Percentiles rank a stretch among this genome's conserved stretches.
phyloP scores from a whole-genome alignment of 64 coral and sea anemone genomes.

The Cladopsammia gracilis region DNA sequence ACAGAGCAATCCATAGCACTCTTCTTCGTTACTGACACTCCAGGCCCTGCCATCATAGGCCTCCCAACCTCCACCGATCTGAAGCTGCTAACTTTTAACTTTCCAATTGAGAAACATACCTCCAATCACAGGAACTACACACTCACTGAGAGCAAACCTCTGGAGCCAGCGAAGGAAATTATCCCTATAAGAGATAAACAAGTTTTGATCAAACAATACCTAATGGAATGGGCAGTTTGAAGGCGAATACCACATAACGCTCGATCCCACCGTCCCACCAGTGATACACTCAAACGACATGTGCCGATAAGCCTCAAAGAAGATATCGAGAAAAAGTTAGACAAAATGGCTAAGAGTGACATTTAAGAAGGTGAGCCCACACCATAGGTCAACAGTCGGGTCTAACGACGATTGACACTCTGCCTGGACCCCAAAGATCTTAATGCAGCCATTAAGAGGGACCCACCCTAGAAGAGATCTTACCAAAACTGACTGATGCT shows the following conservation, averaged over 20 bases:
- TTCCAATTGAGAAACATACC: constrained; percentile 6
- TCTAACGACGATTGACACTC: constrained; percentile 36
- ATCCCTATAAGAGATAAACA: not conserved
- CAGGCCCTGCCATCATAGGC: constrained; percentile 19
- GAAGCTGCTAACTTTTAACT: constrained; percentile 39
- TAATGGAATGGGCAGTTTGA: constrained; percentile 50
- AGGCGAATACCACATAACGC: constrained; percentile 54
- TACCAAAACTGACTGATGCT: too few species aligned
- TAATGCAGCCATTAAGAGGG: constrained; percentile 51
- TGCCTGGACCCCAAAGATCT: constrained; percentile 69
- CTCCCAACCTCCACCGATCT: constrained; percentile 14
- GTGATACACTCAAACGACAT: constrained; percentile 19
- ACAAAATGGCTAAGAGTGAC: constrained; percentile 29
- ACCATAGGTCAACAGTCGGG: constrained; percentile 49
- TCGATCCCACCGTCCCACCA: constrained; percentile 37
- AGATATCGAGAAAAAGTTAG: constrained; percentile 28
- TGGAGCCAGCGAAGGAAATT: not conserved
- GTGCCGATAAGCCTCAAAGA: constrained; percentile 50
- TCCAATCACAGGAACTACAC: not conserved
- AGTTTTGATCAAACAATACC: constrained; percentile 32
- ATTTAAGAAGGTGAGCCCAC: constrained; percentile 66
- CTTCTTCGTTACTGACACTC: constrained; percentile 56
- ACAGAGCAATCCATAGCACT: not conserved
- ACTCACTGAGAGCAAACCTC: not conserved
- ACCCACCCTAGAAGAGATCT: constrained; percentile 69